These are phyloP conservation scores for Pandemis cinnamomeana DNA, from an alignment of 2,888 invertebrate genomes.

Conservation along the genomic window DNA sequence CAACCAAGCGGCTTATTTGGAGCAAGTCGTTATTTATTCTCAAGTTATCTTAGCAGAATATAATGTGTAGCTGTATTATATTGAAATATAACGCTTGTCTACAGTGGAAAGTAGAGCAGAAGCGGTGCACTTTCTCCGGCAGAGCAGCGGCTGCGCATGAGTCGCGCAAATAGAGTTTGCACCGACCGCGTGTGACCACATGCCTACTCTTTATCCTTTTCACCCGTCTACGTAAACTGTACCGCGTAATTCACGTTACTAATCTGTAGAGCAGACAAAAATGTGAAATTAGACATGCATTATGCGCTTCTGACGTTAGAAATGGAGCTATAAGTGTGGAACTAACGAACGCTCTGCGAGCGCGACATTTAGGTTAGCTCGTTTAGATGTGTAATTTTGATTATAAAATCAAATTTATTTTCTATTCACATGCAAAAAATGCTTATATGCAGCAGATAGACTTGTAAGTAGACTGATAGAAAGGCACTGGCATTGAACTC, in stretches of 20 bases:
- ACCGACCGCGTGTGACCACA: slow-evolving; percentile 49
- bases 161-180: slow-evolving; percentile 67
- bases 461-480: neutral
- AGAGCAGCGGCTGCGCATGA: slow-evolving; percentile 66
- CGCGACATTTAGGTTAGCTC: slow-evolving; percentile 40
- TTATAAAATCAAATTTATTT: slow-evolving; percentile 23
- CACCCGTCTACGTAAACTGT: slow-evolving; percentile 50
- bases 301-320: slow-evolving; percentile 45
- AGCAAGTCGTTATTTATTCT: slow-evolving; percentile 31
- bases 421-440: slow-evolving; percentile 1
- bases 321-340: slow-evolving; percentile 44
- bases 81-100: slow-evolving; percentile 61
- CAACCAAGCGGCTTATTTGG: slow-evolving; percentile 29
- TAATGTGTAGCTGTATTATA: slow-evolving; percentile 48
- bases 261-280: slow-evolving; percentile 45
- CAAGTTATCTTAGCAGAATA: slow-evolving; percentile 37
- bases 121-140: slow-evolving; percentile 75
- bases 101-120: slow-evolving; percentile 76
- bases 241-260: slow-evolving; percentile 47
- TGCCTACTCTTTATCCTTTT: slow-evolving; percentile 54
- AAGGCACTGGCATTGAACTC: no score
- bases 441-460: neutral
- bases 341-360: slow-evolving; percentile 46
- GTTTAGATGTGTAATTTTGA: slow-evolving; percentile 16
- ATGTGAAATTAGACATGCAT: slow-evolving; percentile 52